phyloP scores from a whole-genome alignment of 1,140 invertebrate genomes.

The Pseudomyrmex pallidus region DNA sequence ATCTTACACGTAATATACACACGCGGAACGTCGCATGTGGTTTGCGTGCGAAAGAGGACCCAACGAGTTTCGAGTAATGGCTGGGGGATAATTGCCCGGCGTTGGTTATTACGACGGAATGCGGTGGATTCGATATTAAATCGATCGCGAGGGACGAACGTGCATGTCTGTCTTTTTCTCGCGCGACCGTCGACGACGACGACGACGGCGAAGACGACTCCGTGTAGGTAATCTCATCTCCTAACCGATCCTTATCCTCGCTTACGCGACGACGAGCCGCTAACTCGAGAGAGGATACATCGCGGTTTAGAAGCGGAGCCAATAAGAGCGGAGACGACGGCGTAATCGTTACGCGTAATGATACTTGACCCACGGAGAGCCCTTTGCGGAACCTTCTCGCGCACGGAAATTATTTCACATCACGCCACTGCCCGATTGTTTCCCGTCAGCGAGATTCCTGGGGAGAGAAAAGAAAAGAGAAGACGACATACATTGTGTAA shows the following conservation, averaged over 20 bases:
- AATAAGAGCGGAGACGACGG: constrained; percentile 11
- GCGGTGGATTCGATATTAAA: constrained; percentile 69
- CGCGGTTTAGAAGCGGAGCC: constrained; percentile 35
- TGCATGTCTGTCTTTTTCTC: not conserved
- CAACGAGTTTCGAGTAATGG: constrained; percentile 65
- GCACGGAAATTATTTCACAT: constrained; percentile 43
- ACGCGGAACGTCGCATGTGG: constrained; percentile 62
- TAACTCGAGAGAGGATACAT: constrained; percentile 20
- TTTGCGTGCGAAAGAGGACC: constrained; percentile 63
- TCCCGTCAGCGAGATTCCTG: constrained; percentile 15
- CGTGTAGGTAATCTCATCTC: constrained; percentile 5
- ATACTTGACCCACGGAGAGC: constrained; percentile 9
- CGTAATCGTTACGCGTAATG: constrained; percentile 49
- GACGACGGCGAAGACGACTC: not conserved
- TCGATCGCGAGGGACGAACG: constrained; percentile 22
- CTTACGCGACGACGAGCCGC: constrained; percentile 25
- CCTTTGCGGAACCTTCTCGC: not conserved
- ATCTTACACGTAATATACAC: not conserved
- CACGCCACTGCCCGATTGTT: constrained; percentile 29
- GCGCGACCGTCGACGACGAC: not conserved
- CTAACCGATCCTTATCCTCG: constrained; percentile 16
- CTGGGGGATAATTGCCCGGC: constrained; percentile 71
- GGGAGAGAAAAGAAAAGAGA: not conserved
- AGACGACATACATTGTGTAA: constrained; percentile 5
- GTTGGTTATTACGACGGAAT: constrained; percentile 67